Percentiles rank a stretch among this genome's conserved stretches.
Conservation (phyloP, 2,113 vertebrate species). For the Lonchura striata region DNA sequence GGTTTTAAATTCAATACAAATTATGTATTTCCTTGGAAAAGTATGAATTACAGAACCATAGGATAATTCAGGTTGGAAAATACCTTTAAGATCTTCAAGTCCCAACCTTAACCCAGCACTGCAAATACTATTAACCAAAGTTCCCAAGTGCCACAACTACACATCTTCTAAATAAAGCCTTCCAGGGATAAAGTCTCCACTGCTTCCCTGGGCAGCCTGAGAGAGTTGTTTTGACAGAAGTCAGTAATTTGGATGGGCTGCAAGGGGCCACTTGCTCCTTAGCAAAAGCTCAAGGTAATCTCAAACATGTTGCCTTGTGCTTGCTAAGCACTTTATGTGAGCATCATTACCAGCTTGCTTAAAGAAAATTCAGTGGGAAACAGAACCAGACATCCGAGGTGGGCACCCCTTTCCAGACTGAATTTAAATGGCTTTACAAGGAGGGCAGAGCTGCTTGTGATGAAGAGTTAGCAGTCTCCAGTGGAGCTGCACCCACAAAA, state of each 20-base stretch:
- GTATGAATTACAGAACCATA: background rate
- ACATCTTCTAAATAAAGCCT: background rate
- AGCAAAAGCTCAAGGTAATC: background rate
- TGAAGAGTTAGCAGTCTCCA: background rate
- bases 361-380: background rate
- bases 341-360: background rate
- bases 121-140: background rate
- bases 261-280: background rate
- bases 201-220: background rate
- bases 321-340: background rate
- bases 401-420: background rate
- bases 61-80: background rate
- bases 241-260: background rate
- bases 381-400: background rate
- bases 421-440: background rate
- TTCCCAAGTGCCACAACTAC: background rate
- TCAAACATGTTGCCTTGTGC: background rate
- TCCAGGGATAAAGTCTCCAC: background rate
- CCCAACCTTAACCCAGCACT: background rate
- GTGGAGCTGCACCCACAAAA: background rate
- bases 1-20: background rate
- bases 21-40: background rate
- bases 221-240: background rate
- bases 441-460: background rate
- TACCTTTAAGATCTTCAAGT: rapidly evolving